A percentile compares a stretch with the other conserved stretches of the same genome.
These are phyloP conservation scores for Orchesella cincta DNA, from an alignment of 1,140 invertebrate species.

Conservation along the genomic window DNA sequence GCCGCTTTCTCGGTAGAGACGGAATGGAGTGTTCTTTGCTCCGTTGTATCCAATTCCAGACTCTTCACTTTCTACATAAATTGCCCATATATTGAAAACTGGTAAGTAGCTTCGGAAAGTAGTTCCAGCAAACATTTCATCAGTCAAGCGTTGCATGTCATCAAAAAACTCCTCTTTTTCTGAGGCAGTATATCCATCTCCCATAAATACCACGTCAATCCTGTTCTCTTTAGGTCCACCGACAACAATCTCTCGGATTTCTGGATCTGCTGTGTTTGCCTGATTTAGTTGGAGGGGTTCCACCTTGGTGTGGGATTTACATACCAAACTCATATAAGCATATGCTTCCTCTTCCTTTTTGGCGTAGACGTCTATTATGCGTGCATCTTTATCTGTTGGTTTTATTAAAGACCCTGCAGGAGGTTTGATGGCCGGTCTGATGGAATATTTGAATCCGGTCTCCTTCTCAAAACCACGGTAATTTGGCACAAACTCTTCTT, in stretches of 20 bases:
- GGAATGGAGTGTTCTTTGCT: constrained; percentile 41
- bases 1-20: constrained; percentile 37
- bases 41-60: constrained; percentile 49
- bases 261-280: constrained; percentile 14
- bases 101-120: constrained; percentile 46
- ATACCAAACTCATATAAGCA: constrained; percentile 34
- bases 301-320: constrained; percentile 14
- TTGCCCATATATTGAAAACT: constrained; percentile 48
- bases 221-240: constrained; percentile 40
- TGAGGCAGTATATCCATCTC: constrained; percentile 40
- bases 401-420: neutral
- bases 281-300: neutral
- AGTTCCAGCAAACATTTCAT: constrained; percentile 45
- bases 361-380: constrained; percentile 42
- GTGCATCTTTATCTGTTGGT: neutral
- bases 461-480: neutral
- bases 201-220: constrained; percentile 50
- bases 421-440: neutral
- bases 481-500: constrained; percentile 5
- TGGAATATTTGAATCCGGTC: constrained; percentile 8
- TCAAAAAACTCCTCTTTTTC: constrained; percentile 42
- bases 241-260: constrained; percentile 43
- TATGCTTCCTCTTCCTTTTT: neutral
- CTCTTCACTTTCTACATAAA: constrained; percentile 41
- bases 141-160: constrained; percentile 40